phyloP scores from a whole-genome alignment of 2,797 vertebrate species.

The Gobionotothen gibberifrons region DNA sequence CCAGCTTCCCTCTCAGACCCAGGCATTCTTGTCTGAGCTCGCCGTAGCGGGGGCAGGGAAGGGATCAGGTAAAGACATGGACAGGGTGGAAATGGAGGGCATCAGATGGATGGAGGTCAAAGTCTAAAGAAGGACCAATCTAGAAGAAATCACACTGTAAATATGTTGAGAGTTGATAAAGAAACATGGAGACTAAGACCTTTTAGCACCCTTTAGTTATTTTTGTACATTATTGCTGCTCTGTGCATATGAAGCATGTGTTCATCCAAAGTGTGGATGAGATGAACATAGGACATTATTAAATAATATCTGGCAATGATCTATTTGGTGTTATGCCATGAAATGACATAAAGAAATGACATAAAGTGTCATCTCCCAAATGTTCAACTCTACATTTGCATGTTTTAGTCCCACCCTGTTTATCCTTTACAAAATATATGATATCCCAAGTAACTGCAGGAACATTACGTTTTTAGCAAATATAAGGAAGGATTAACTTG shows the following conservation, averaged over 20 bases:
- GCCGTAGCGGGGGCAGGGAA: slow-evolving; percentile 32
- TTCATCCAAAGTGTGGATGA: slow-evolving; percentile 10
- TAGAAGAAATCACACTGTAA: not conserved
- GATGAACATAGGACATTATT: not conserved
- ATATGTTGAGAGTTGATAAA: not conserved
- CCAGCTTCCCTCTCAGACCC: slow-evolving; percentile 84
- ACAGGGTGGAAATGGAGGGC: not conserved
- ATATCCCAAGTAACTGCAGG: not conserved
- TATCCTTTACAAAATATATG: not conserved
- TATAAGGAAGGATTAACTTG: not conserved
- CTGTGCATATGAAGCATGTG: not conserved
- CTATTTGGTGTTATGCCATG: not conserved
- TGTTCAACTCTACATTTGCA: no score
- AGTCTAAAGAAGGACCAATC: slow-evolving; percentile 11
- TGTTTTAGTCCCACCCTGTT: not conserved
- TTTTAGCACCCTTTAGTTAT: not conserved
- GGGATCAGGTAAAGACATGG: slow-evolving; percentile 25
- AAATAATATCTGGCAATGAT: not conserved
- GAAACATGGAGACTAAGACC: slow-evolving; percentile 6
- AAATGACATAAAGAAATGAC: no score
- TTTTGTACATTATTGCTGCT: not conserved
- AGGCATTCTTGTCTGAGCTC: slow-evolving; percentile 81
- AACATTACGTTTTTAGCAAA: not conserved
- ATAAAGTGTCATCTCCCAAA: not conserved
- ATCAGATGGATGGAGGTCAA: not conserved